Percentiles rank a stretch among this genome's conserved stretches.
Conservation (phyloP, 2,113 vertebrate species). For the Cacatua alba region DNA sequence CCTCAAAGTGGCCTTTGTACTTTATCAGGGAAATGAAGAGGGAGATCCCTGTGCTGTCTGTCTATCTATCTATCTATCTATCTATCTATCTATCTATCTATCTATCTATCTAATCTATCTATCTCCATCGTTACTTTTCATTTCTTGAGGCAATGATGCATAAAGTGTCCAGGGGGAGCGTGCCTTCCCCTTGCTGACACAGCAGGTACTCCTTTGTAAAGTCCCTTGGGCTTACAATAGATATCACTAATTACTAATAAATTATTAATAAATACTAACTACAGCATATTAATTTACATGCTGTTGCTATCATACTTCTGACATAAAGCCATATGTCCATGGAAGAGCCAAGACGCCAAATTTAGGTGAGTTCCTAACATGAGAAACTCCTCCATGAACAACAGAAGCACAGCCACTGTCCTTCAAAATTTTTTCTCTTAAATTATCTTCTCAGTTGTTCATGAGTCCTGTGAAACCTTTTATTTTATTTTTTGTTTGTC, state of each 20-base stretch:
- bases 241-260: not conserved
- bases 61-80: not conserved
- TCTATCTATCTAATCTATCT: not conserved
- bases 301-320: not conserved
- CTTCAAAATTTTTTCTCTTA: not conserved
- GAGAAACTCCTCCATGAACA: not conserved
- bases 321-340: not conserved
- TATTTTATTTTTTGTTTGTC: not conserved
- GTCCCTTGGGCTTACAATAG: not conserved
- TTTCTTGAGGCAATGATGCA: not conserved
- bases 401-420: not conserved
- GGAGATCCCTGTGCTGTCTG: not conserved
- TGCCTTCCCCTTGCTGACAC: not conserved
- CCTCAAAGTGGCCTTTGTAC: not conserved
- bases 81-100: not conserved
- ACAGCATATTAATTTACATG: not conserved
- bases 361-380: not conserved
- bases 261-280: not conserved
- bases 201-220: not conserved
- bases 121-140: not conserved
- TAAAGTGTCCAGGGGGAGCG: not conserved
- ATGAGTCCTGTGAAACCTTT: not conserved
- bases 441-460: not conserved
- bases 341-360: not conserved
- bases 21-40: constrained; percentile 3